Evolutionary conservation across 2,113 vertebrate species (phyloP), one percentile per base, ranked within the genome.

Genomic region (Rutilus rutilus): DNA sequence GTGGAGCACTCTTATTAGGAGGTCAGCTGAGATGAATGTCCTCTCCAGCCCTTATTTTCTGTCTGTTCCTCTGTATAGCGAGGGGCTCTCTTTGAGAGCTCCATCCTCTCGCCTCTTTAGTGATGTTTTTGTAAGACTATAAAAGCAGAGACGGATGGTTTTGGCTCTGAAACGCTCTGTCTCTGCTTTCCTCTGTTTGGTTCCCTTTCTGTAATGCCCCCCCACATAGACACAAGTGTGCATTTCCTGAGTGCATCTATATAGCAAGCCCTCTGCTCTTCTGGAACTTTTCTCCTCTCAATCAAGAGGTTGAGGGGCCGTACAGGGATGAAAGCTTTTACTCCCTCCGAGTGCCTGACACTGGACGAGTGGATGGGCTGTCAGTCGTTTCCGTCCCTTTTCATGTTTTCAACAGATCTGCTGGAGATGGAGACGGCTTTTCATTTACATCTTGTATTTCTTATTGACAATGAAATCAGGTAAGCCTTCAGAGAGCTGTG

Each of bases 51-150:
- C 71, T 84, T 88, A 65, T 86, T 90, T 91, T 90, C 27, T 30
- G 78, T 79, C 30, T 75, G 79, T 82, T 92, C 89, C 91, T 91
- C 91, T 93, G 90, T 86, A 89, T 64, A 90, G 74, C 83, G 89
- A 87, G 84, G 27, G 78, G 69, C 85, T 88, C 78, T 84, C 52
- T 76, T 89, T 86, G 86, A 85, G 90, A 91, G 90, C 90, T 89
- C 91, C 91, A 91, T 89, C 88, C 88, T 88, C 85, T 90, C 84
- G 85, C 90, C 93, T 89, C 92, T 93, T 92, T 93, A 94, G 90
- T 91, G 88, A 92, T 94, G 93, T 92, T 95, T 92, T 94, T 94
- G 91, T 93, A 93, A 87, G 91, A 91, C 90, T 92, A 91, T 92
- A 94, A 94, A 94, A 92, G 93, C 89, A 3, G 80, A 90, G 91